phyloP scores from a whole-genome alignment of 2,113 vertebrate species.

The Nerophis lumbriciformis region DNA sequence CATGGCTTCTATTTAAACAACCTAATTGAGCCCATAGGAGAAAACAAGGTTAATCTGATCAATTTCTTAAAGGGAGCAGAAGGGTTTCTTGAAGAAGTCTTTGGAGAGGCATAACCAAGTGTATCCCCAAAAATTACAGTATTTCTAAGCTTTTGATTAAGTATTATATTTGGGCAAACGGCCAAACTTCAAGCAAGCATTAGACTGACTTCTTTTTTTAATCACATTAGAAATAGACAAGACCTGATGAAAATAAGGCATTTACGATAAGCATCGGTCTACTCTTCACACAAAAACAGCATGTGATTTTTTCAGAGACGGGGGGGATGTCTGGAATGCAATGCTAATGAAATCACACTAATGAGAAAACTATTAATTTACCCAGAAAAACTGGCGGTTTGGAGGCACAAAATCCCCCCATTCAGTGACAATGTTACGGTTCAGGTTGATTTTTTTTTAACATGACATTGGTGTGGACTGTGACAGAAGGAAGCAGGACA shows the following conservation, averaged over 20 bases:
- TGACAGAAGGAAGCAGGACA: constrained; percentile 14
- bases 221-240: constrained; percentile 62
- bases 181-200: constrained; percentile 45
- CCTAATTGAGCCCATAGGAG: constrained; percentile 20
- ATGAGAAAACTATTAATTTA: constrained; percentile 58
- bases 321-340: constrained; percentile 49
- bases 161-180: constrained; percentile 30
- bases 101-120: constrained; percentile 13
- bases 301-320: constrained; percentile 56
- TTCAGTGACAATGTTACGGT: constrained; percentile 12
- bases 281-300: constrained; percentile 50
- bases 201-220: constrained; percentile 51
- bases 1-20: constrained; percentile 23
- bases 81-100: constrained; percentile 6
- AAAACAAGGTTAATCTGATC: constrained; percentile 36
- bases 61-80: constrained; percentile 20
- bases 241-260: constrained; percentile 44
- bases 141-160: constrained; percentile 47
- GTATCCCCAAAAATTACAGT: constrained; percentile 26
- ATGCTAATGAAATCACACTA: constrained; percentile 63
- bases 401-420: neutral
- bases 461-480: constrained; percentile 18
- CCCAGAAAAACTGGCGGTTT: constrained; percentile 16
- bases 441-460: neutral
- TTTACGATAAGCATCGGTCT: constrained; percentile 57